phyloP scores from a whole-genome alignment of 2,888 invertebrate genomes.

The Caenorhabditis doughertyi region DNA sequence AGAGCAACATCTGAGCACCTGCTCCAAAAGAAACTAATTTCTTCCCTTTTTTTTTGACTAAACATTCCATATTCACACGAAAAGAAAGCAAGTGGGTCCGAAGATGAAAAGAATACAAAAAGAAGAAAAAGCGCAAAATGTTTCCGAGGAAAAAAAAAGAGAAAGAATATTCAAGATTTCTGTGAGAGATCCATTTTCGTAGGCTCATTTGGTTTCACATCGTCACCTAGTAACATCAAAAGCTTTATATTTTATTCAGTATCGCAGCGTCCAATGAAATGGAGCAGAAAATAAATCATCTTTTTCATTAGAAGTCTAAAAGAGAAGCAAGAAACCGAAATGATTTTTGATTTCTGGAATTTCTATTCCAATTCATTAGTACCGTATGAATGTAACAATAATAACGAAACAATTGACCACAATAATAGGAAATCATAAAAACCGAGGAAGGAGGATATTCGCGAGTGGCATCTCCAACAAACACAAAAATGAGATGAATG shows the following conservation, averaged over 20 bases:
- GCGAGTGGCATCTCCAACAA: constrained; percentile 14
- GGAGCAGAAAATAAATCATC: background rate
- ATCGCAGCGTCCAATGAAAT: background rate
- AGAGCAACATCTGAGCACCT: constrained; percentile 38
- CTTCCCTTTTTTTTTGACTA: constrained; percentile 10
- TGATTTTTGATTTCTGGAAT: too few relatives aligned
- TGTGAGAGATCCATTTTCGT: background rate
- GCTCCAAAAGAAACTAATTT: constrained; percentile 39
- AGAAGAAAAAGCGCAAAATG: constrained; percentile 19
- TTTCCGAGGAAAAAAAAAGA: constrained; percentile 3
- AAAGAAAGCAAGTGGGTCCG: constrained; percentile 23
- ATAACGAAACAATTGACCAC: too few relatives aligned
- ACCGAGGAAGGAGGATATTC: background rate
- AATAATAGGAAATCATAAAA: background rate
- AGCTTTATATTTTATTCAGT: constrained; percentile 28
- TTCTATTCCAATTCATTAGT: too few relatives aligned
- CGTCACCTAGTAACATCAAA: constrained; percentile 41
- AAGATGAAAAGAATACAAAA: constrained; percentile 37
- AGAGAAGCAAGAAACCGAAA: too few relatives aligned
- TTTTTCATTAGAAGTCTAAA: background rate
- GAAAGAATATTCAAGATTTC: background rate
- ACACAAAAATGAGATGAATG: constrained; percentile 25
- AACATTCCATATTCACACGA: constrained; percentile 30
- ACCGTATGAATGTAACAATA: too few relatives aligned
- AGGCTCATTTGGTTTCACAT: background rate